Conservation (phyloP, 1,140 invertebrate genomes). For the Trissolcus basalis region DNA sequence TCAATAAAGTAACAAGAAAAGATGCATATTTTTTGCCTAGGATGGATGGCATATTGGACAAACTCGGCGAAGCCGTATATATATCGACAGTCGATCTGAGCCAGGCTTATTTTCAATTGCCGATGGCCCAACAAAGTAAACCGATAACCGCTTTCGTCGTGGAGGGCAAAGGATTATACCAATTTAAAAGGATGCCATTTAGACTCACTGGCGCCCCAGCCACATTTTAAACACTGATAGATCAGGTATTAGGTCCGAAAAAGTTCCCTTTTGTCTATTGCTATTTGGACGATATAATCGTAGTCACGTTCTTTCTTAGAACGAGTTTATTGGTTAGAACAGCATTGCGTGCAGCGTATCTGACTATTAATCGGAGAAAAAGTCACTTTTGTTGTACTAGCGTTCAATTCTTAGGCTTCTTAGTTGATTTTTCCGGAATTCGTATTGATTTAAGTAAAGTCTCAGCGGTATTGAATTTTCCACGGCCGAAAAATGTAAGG, state of each 20-base stretch:
- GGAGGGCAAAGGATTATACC: conserved; percentile 41
- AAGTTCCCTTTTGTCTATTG: too few species aligned
- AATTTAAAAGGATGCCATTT: conserved; percentile 65
- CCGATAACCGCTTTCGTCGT: conserved; percentile 34
- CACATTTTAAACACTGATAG: too few species aligned
- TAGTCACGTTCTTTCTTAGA: background rate
- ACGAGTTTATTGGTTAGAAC: background rate
- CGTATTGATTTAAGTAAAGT: background rate
- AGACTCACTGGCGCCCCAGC: conserved; percentile 62
- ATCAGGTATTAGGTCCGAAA: too few species aligned
- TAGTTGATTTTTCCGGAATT: background rate
- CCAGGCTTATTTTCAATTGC: conserved; percentile 62
- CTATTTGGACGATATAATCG: conserved; percentile 4
- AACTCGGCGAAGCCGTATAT: conserved; percentile 53
- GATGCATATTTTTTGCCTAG: conserved; percentile 11
- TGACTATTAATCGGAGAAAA: conserved; percentile 4
- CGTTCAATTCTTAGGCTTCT: background rate
- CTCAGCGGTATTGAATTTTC: background rate
- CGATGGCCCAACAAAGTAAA: conserved; percentile 18
- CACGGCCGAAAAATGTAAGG: background rate
- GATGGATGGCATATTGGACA: conserved; percentile 49
- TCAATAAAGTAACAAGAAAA: conserved; percentile 3
- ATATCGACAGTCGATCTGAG: conserved; percentile 59
- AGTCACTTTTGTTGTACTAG: conserved; percentile 7
- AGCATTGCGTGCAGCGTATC: background rate